Evolutionary conservation across 92 coral and sea anemone genomes (phyloP).

Genomic region (Epizoanthus rinbou): DNA sequence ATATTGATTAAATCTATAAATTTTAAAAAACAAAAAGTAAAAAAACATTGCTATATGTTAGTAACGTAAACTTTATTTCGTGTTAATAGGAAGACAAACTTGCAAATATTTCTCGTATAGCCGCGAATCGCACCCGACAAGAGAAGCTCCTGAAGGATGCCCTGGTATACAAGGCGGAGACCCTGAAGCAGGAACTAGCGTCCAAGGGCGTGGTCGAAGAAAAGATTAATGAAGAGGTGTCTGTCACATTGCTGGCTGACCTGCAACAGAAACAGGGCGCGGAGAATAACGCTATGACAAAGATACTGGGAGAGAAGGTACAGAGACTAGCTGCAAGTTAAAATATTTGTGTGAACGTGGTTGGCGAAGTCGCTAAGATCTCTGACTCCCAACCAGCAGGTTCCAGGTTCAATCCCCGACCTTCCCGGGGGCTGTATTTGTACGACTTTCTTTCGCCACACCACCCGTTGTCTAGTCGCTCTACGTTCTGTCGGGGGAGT

Average conservation of each 20-base stretch:
- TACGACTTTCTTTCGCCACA: no score
- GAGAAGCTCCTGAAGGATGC: slow-evolving; percentile 81
- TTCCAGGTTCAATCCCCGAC: no score
- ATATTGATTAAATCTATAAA: no score
- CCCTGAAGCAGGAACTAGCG: slow-evolving; percentile 62
- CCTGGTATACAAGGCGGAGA: slow-evolving; percentile 72
- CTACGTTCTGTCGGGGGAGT: no score
- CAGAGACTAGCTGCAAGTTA: background rate
- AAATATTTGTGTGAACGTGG: no score
- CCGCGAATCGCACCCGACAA: slow-evolving; percentile 74
- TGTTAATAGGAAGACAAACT: slow-evolving; percentile 77
- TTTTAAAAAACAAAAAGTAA: no score
- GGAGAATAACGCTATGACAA: slow-evolving; percentile 86
- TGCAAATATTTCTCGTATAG: slow-evolving; percentile 74
- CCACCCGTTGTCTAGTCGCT: no score
- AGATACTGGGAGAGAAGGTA: slow-evolving; percentile 84
- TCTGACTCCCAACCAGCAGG: no score
- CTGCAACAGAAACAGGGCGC: slow-evolving; percentile 90
- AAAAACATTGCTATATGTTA: background rate
- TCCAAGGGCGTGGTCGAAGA: slow-evolving; percentile 74
- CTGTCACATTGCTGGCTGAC: slow-evolving; percentile 84
- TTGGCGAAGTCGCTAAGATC: no score
- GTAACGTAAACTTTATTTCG: background rate
- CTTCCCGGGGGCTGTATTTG: no score
- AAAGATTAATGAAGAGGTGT: slow-evolving; percentile 73